Evolutionary conservation across 1,140 invertebrate genomes (phyloP), one percentile per base, ranked within the genome.

Genomic region (Platorchestia sp.): DNA sequence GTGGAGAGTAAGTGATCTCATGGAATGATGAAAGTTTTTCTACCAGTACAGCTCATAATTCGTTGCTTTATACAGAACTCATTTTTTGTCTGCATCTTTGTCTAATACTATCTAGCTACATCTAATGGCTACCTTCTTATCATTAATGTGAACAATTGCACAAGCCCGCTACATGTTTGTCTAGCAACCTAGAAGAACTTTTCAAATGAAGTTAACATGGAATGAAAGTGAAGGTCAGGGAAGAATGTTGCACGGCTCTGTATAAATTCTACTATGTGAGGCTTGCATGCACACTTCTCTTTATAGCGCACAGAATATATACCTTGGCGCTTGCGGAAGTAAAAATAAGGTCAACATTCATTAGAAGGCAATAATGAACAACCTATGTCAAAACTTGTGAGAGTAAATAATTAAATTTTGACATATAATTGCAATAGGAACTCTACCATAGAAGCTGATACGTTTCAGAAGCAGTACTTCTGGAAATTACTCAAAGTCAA

Each of bases 121-220:
- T 89, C 87, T 89, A 89, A 89, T 89, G 87, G 10, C 87, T 89
- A 89, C 43, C 87, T 42, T 41, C 87, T 41, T 89, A 89, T 27
- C 87, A 89, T 89, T 19, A 44, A 89, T 44, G 43, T 5, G 87
- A 89, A 89, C 43, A 89, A 89, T 89, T 89, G 87, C 87, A 89
- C 87, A 89, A 89, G 41, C 87, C 87, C 43, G 43, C 27, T 44
- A 89, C 41, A 89, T 41, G 87, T 44, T 86, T 44, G 87, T 89
- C 27, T 42, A 89, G 27, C 7, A 16, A 19, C 41, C 41, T 44
- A 89, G 14, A 89, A 89, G 27, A 36, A n/a, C 86, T 16, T 86
- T 40, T n/a, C 36, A 86, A 36, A 7, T 10, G 36, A 86, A 40
- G 7, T 86, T 5, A 89, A 89, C n/a, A 3, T 89, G 87, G 87